Evolutionary conservation across 1,140 invertebrate genomes (phyloP).

Genomic region (Lepidurus couesii): DNA sequence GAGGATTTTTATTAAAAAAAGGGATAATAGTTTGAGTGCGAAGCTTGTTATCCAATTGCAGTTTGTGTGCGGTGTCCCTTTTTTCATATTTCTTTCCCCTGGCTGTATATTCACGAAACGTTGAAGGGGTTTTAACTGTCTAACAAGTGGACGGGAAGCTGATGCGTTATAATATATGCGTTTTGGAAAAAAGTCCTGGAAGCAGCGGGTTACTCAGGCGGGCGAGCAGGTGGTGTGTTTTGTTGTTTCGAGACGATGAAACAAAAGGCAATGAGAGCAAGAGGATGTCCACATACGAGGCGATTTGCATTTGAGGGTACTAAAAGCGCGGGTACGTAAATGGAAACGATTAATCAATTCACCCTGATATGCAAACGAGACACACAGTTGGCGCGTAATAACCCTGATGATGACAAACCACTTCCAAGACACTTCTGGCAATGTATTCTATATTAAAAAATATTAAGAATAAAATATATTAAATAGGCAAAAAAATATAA

Average conservation of each 20-base stretch:
- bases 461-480: not conserved
- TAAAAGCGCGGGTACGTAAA: not conserved
- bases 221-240: constrained; percentile 17
- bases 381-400: not conserved
- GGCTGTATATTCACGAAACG: not conserved
- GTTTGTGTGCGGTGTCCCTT: not conserved
- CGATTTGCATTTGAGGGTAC: not conserved
- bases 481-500: no score
- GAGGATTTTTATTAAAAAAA: not conserved
- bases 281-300: not conserved
- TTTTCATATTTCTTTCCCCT: not conserved
- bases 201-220: constrained; percentile 16
- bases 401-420: constrained; percentile 10
- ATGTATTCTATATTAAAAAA: not conserved
- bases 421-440: not conserved
- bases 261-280: not conserved
- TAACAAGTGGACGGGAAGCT: not conserved
- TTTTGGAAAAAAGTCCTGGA: not conserved
- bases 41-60: not conserved
- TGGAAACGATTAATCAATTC: constrained; percentile 11
- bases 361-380: constrained; percentile 2
- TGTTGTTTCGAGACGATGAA: not conserved
- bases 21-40: not conserved
- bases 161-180: not conserved
- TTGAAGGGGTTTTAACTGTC: not conserved